Evolutionary conservation across 2,888 invertebrate genomes (phyloP), one percentile per base, ranked within the genome.

Genomic region (Molorchus minor): DNA sequence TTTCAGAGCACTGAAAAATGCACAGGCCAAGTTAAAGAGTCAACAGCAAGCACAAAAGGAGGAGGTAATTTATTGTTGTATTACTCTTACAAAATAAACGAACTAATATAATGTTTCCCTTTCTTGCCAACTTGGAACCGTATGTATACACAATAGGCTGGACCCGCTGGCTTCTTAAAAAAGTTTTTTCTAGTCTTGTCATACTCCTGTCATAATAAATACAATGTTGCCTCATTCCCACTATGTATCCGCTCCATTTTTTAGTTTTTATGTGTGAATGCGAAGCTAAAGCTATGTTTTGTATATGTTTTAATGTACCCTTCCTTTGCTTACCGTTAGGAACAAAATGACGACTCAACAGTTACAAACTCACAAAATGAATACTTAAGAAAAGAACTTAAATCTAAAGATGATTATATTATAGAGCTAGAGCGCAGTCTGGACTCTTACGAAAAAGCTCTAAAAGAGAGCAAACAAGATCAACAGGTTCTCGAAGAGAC

Each of bases 161-260:
- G 93, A 83, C 92, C 94, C 82, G 92, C 93, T 84, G 93, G 93
- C 85, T 94, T 94, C 88, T 88, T 94, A 83, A 94, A 94, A n/a
- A 88, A 93, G 93, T 89, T 93, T 94, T 87, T 94, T 94, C 89
- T 94, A 93, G 92, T 71, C 68, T 64, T 64, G 64, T 65, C 63
- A 64, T 57, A 58, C 52, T 62, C 62, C 55, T 60, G 69, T 64
- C 29, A 63, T 40, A 68, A 63, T 63, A 63, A 62, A 67, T 57
- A 74, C 74, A 75, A 77, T 76, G 67, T 71, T 76, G 79, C 79
- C 79, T 78, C 79, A 77, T 79, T 78, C 79, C 73, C 64, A 40
- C 40, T 54, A 61, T 62, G 69, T 70, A 71, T 69, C 63, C 65
- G 53, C 61, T 69, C 62, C 62, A 65, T 30, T 57, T 66, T 49